Evolutionary conservation across 2,888 invertebrate species (phyloP), one percentile per base, ranked within the genome.

Genomic region (Crepidodera aurea): DNA sequence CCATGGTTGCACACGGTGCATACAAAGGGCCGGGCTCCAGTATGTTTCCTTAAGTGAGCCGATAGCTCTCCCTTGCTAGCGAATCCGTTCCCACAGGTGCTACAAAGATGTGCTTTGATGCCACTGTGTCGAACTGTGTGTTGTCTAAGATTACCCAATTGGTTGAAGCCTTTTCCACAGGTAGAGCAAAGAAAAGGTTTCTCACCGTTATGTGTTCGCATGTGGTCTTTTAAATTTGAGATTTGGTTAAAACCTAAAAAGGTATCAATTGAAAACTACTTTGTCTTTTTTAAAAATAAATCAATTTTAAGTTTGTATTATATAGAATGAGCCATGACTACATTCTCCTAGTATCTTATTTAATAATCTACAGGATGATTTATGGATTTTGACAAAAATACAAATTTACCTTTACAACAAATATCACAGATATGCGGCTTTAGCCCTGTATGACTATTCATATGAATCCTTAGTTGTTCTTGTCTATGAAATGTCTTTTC

Each of bases 361-460:
- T n/a, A n/a, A n/a, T n/a, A n/a, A n/a, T n/a, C n/a, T n/a, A n/a
- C n/a, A n/a, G n/a, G n/a, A n/a, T n/a, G n/a, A n/a, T n/a, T n/a
- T n/a, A n/a, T n/a, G n/a, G n/a, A n/a, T n/a, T n/a, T n/a, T n/a
- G n/a, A n/a, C n/a, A n/a, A n/a, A n/a, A n/a, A 22, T 29, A 18
- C 13, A 5, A 8, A 18, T 83, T 62, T 65, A 79, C 80, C 85
- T 84, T 87, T 87, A 61, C 81, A 82, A 75, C 87, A 87, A 70
- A 84, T 83, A 27, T 83, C 80, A 74, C 88, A 88, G 12, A 82
- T 79, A 73, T 87, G 84, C 4, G 85, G 83, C 72, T 87, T 88
- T 18, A 82, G 75, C 1, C 85, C 84, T 15, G 82, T 81, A 76
- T 87, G 87, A n/a, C 82, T 81, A 67, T 84, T 85, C 78, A 86